These are phyloP conservation scores for Trimorus sp. DNA, from an alignment of 2,888 invertebrate species.

Conservation along the genomic window DNA sequence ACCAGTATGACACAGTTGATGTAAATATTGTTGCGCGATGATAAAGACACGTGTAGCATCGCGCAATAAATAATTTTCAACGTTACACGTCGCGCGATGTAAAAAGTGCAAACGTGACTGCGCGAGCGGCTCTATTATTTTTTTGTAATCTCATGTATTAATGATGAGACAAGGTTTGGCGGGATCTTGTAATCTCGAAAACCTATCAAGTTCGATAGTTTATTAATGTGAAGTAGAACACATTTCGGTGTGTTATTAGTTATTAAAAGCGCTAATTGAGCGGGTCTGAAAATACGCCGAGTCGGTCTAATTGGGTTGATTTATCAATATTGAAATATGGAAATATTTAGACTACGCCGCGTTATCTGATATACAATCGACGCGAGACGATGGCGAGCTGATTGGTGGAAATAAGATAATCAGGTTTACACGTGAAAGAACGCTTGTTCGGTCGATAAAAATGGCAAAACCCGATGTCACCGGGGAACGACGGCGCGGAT, in stretches of 20 bases:
- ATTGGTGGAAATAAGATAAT: slow-evolving; percentile 53
- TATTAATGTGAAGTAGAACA: slow-evolving; percentile 31
- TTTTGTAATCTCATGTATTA: slow-evolving; percentile 53
- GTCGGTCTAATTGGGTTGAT: slow-evolving; percentile 45
- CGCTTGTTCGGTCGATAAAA: slow-evolving; percentile 30
- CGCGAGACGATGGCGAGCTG: slow-evolving; percentile 13
- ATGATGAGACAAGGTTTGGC: slow-evolving; percentile 47
- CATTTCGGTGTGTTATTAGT: slow-evolving; percentile 39
- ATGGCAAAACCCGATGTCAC: slow-evolving; percentile 49
- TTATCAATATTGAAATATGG: slow-evolving; percentile 46
- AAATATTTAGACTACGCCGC: slow-evolving; percentile 24
- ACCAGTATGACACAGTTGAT: slow-evolving; percentile 63
- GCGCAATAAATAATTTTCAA: slow-evolving; percentile 61
- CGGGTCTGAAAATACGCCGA: background rate
- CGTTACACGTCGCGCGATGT: slow-evolving; percentile 49
- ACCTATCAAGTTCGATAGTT: slow-evolving; percentile 37
- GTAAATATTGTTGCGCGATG: slow-evolving; percentile 59
- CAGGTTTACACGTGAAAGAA: slow-evolving; percentile 27
- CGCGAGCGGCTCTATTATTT: slow-evolving; percentile 38
- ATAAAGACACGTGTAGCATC: slow-evolving; percentile 61
- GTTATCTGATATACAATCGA: slow-evolving; percentile 42
- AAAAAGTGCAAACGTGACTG: slow-evolving; percentile 58
- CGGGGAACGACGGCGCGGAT: slow-evolving; percentile 25
- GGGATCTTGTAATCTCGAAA: slow-evolving; percentile 46
- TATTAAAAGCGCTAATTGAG: slow-evolving; percentile 39